Base-by-base conservation (phyloP, 2,113 vertebrate species). In the Ctenomys sociabilis region DNA sequence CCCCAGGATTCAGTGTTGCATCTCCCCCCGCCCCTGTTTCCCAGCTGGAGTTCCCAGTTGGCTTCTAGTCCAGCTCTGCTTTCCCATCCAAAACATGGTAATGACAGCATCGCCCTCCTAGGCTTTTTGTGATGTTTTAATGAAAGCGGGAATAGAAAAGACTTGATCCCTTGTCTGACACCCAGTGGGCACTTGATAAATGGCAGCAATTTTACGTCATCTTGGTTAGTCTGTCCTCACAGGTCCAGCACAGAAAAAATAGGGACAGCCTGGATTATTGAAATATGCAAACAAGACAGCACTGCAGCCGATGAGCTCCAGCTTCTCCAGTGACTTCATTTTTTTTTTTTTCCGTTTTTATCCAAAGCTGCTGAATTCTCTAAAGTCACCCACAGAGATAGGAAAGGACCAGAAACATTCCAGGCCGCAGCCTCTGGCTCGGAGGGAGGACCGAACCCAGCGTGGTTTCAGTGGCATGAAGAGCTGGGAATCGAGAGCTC, bases 111-210 rank as follows among this genome's bases (percentile, higher is more conserved):
- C 85, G 52, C 78, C 92, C 91, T 90, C 30, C 9, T 52, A 37
- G 89, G 94, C 91, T 84, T 84, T 92, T 28, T 87, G 75, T 90
- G 89, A 73, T 52, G 54, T 84, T 95, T 94, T 97, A 94, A 96
- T 63, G 75, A 96, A 85, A 90, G 84, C 3, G 0, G 35, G 68
- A 94, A 84, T 61, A 61, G 82, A 66, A 84, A 96, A 85, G 75
- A 92, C 91, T 84, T 87, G 94, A 92, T 80, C 85, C 83, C 5
- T 0, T n/a, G 66, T 87, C 91, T 94, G 88, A 52, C 80, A 63
- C 40, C 45, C 59, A 63, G 91, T 2, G 0, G 66, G 80, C 45
- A 16, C 82, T 72, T 93, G 93, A 97, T 77, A 57, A 96, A 92
- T 49, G n/a, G 72, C 40, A 89, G 73, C 73, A 77, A 92, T 92